Conservation (phyloP, 2,113 vertebrate genomes). For the Fregetta grallaria region DNA sequence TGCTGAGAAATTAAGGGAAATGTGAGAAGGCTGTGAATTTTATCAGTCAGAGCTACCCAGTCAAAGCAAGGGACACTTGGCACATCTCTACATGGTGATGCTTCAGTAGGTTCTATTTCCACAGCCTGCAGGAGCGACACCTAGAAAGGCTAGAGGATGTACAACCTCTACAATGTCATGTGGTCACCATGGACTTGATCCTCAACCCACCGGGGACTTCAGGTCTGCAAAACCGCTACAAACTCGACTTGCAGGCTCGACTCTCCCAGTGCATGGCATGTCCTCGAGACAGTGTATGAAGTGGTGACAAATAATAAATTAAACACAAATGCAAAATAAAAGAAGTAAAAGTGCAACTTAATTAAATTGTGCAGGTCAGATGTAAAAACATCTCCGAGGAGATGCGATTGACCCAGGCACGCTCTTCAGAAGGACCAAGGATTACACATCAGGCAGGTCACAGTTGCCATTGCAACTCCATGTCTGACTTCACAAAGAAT, state of each 20-base stretch:
- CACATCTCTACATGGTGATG: background rate
- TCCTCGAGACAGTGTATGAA: background rate
- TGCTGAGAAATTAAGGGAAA: background rate
- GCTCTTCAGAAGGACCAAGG: background rate
- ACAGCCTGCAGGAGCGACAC: background rate
- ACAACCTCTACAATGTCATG: background rate
- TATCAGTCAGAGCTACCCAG: background rate
- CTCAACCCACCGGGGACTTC: background rate
- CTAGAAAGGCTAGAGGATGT: background rate
- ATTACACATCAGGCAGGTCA: background rate
- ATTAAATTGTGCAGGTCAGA: background rate
- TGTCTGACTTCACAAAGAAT: background rate
- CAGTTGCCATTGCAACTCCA: background rate
- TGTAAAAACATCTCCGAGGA: background rate
- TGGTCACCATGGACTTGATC: background rate
- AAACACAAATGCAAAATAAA: background rate
- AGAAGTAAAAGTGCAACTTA: background rate
- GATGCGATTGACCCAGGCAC: background rate
- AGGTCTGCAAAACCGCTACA: background rate
- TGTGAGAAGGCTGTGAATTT: background rate
- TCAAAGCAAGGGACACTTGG: background rate
- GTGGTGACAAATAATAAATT: background rate
- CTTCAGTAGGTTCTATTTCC: background rate
- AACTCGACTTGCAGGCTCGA: fast-evolving
- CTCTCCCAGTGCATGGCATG: background rate